Conservation (phyloP, 2,113 vertebrate species). For the Pogona vitticeps region DNA sequence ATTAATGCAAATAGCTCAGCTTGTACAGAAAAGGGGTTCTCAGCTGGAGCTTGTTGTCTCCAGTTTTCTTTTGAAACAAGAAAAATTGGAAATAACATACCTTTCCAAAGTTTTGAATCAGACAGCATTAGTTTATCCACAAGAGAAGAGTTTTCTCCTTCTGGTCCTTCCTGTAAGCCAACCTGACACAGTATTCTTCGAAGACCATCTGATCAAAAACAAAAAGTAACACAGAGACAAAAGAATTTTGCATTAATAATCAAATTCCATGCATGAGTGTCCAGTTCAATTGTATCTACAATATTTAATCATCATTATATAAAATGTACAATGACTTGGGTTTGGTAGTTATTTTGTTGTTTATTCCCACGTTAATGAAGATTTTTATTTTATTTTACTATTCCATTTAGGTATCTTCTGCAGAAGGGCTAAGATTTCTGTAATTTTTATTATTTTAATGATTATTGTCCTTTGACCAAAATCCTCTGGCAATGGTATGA, state of each 20-base stretch:
- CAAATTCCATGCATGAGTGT: not conserved
- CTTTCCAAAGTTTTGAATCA: conserved; percentile 99
- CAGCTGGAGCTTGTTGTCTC: not conserved
- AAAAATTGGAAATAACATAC: conserved; percentile 64
- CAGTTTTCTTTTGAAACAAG: not conserved
- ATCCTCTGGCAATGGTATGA: no score
- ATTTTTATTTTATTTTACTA: no score
- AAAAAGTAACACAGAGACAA: not conserved
- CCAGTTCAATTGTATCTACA: not conserved
- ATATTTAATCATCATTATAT: not conserved
- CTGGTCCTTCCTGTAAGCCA: conserved; percentile 86
- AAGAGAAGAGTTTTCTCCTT: conserved; percentile 90
- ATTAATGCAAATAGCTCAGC: not conserved
- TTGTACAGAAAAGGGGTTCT: no score
- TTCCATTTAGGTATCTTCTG: no score
- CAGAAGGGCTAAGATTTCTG: no score
- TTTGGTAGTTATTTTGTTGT: no score
- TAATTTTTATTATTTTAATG: no score
- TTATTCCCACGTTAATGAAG: no score
- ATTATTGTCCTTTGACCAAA: no score
- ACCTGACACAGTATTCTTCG: conserved; percentile 93
- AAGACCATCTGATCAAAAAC: conserved; percentile 82
- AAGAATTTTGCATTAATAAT: not conserved
- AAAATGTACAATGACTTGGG: not conserved
- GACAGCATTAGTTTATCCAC: conserved; percentile 93